Evolutionary conservation across 2,113 vertebrate genomes (phyloP).

Genomic region (Terrapene triunguis): DNA sequence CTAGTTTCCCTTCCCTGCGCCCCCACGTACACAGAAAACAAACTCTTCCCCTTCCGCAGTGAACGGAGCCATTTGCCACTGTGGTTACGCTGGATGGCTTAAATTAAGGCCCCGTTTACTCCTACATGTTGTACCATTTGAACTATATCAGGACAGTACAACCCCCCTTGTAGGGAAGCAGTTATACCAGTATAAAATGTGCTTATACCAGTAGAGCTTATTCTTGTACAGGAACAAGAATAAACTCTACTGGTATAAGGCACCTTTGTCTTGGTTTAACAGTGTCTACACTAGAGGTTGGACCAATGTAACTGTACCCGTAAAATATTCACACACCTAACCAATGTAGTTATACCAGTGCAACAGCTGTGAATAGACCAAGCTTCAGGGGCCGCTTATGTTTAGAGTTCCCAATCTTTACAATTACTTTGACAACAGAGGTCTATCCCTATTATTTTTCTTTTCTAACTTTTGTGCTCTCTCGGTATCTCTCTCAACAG

Average conservation of each 20-base stretch:
- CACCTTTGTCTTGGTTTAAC: background rate
- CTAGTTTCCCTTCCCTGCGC: background rate
- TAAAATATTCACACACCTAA: background rate
- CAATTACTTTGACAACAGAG: conserved; percentile 39
- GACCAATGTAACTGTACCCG: background rate
- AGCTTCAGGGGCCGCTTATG: conserved; percentile 6
- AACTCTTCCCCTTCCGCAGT: background rate
- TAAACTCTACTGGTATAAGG: background rate
- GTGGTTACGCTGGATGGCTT: background rate
- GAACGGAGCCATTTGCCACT: background rate
- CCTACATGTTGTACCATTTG: background rate
- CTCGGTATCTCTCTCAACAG: background rate
- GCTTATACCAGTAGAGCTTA: background rate
- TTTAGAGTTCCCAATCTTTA: background rate
- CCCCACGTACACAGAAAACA: background rate
- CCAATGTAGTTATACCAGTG: background rate
- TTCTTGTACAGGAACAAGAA: background rate
- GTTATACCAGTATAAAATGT: background rate
- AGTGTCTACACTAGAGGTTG: background rate
- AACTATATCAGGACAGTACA: background rate
- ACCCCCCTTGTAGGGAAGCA: background rate
- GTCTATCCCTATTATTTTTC: accelerated
- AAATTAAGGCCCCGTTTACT: background rate
- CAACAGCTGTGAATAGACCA: background rate
- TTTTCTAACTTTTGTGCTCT: accelerated